Evolutionary conservation across 2,797 vertebrate genomes (phyloP), one percentile per base, ranked within the genome.

Genomic region (Urosaurus nigricauda): DNA sequence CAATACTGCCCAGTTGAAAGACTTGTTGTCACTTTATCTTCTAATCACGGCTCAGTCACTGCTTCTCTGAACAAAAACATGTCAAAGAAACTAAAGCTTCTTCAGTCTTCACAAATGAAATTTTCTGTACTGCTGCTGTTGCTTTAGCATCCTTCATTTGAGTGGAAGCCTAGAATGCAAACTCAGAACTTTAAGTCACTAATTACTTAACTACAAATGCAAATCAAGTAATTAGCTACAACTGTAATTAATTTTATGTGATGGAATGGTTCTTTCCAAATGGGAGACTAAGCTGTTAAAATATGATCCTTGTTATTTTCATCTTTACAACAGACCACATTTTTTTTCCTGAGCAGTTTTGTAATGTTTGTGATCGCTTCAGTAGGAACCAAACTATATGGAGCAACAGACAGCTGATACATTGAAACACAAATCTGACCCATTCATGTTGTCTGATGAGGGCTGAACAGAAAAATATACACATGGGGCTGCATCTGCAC

Each of bases 151-250:
- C 79, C 68, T 37, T 47, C 35, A 68, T 17, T 26, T 71, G 79
- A 87, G 73, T 35, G 60, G 29, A 29, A 37, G 51, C 70, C 14
- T 14, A 60, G 60, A 84, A 84, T 58, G 74, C 63, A 70, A 84
- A 78, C 74, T 88, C 43, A 58, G n/a, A 88, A 58, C 70, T 35
- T 60, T 79, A 79, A 78, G 53, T 21, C 40, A 29, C 80, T 63
- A 84, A 83, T 63, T 79, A 79, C 73, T 71, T 73, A 58, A 83
- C 63, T 40, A 71, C 68, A 87, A 90, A 58, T 84, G 63, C 74
- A 90, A 83, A 90, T 81, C 43, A 86, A 63, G 51, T 71, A 16
- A n/a, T 83, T 83, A 83, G 37, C 29, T 90, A 71, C 21, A 87
- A 87, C 73, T 70, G 74, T 70, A 83, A 70, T 79, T 87, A 16